These are phyloP conservation scores for Zaprionus taronus DNA, from an alignment of 1,140 invertebrate species.

Conservation along the genomic window DNA sequence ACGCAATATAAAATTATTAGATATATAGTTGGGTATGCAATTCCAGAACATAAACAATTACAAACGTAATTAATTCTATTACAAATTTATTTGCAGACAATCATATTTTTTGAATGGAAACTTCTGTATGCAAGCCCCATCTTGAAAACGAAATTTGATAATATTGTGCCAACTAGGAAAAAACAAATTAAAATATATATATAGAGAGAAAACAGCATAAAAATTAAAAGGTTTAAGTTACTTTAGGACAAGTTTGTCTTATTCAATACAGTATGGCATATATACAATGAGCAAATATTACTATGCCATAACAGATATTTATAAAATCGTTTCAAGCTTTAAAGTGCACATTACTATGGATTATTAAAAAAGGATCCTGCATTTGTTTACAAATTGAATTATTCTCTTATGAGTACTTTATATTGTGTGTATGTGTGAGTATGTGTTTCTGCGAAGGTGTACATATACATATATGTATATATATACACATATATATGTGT, in stretches of 20 bases:
- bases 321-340: conserved; percentile 39
- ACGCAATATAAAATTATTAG: conserved; percentile 3
- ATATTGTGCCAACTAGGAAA: neutral
- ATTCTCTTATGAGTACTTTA: conserved; percentile 41
- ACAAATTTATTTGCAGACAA: conserved; percentile 25
- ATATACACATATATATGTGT: conserved; percentile 11
- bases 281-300: conserved; percentile 74
- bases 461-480: conserved; percentile 15
- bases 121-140: neutral
- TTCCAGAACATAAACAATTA: neutral
- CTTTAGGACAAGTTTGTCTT: conserved; percentile 53
- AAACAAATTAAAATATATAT: conserved; percentile 31
- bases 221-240: conserved; percentile 14
- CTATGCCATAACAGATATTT: conserved; percentile 55
- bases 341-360: conserved; percentile 60
- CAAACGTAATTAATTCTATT: conserved; percentile 16
- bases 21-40: neutral
- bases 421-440: conserved; percentile 24
- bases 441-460: conserved; percentile 6
- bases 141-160: conserved; percentile 1
- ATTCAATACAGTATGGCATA: conserved; percentile 74
- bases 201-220: conserved; percentile 14
- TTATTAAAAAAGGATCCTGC: conserved; percentile 51
- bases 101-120: neutral
- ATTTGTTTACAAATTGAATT: conserved; percentile 55